Base-by-base conservation (phyloP, 2,797 vertebrate genomes). In the Sitta carolinensis region DNA sequence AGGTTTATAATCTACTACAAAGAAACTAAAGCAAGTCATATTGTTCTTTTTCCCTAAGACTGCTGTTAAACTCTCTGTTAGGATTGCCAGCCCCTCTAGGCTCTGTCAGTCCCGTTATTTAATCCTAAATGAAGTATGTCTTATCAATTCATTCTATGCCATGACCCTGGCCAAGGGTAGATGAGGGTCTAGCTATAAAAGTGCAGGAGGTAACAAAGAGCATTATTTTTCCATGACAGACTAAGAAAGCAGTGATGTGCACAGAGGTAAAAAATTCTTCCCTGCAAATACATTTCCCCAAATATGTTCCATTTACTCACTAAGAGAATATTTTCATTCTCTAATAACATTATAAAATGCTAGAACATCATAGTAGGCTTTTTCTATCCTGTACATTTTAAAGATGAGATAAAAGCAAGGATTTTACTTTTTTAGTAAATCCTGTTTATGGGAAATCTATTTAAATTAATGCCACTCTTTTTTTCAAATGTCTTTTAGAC, bases 91-190 rank as follows among this genome's bases (percentile, higher is more conserved):
- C 7, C 55, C 87, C 91, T 84, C 74, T 25, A 86, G 96, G 87
- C 80, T 91, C 63, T 84, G 50, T 88, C 89, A 93, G 80, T 82
- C 77, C 79, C 16, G 10, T 75, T 93, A 91, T 87, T 96, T 95
- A 97, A 96, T 95, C 89, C 70, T 82, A 94, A 96, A 96, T 93
- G 74, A 96, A 92, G 50, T 74, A 77, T 79, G 68, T 88, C 91
- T 95, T 94, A 96, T 95, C 93, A 95, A 80, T 91, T 94, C 67
- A 63, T 94, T 93, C 85, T 68, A 30, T 63, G 83, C 34, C 67
- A 84, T 30, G 93, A 87, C 89, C 69, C 48, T 77, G 34, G 52
- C 87, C 95, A 96, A 96, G 93, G 95, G 93, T 88, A 94, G 74
- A 82, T 76, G 85, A 77, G n/a, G 83, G 67, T 88, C 67, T 70